Conservation (phyloP, 2,888 invertebrate species). For the Deilephila porcellus region DNA sequence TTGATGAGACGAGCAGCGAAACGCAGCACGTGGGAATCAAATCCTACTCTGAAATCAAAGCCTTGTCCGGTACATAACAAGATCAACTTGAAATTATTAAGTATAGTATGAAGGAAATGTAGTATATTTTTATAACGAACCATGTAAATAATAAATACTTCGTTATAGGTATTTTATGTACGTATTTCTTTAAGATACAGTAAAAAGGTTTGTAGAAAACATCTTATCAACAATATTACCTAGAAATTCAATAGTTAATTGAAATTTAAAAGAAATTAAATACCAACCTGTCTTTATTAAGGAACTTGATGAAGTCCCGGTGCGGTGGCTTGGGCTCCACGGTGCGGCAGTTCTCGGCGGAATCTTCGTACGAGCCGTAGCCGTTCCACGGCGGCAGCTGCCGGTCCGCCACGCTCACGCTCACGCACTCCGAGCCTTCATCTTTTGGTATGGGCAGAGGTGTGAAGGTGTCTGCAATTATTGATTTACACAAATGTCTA, state of each 20-base stretch:
- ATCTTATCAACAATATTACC: too few relatives aligned
- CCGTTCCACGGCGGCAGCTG: conserved; percentile 95
- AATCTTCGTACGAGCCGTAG: conserved; percentile 95
- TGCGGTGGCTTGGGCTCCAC: conserved; percentile 92
- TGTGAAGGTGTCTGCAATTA: conserved; percentile 85
- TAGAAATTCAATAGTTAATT: too few relatives aligned
- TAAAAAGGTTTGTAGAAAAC: too few relatives aligned
- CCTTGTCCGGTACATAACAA: too few relatives aligned
- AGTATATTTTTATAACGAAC: too few relatives aligned
- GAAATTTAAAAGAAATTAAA: too few relatives aligned
- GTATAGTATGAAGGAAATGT: too few relatives aligned
- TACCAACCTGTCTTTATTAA: conserved; percentile 89
- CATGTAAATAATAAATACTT: too few relatives aligned
- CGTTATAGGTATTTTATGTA: too few relatives aligned
- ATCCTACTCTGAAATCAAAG: conserved; percentile 83
- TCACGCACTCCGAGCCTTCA: conserved; percentile 56
- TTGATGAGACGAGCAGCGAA: conserved; percentile 92
- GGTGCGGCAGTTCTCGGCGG: conserved; percentile 93
- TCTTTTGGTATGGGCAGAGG: conserved; percentile 81
- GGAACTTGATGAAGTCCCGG: conserved; percentile 91
- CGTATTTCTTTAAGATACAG: too few relatives aligned
- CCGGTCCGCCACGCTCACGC: conserved; percentile 65
- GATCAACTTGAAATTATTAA: too few relatives aligned
- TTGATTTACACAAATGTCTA: neutral
- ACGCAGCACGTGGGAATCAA: conserved; percentile 90